Base-by-base conservation (phyloP, 2,888 invertebrate species). In the Synanthedon myopaeformis region DNA sequence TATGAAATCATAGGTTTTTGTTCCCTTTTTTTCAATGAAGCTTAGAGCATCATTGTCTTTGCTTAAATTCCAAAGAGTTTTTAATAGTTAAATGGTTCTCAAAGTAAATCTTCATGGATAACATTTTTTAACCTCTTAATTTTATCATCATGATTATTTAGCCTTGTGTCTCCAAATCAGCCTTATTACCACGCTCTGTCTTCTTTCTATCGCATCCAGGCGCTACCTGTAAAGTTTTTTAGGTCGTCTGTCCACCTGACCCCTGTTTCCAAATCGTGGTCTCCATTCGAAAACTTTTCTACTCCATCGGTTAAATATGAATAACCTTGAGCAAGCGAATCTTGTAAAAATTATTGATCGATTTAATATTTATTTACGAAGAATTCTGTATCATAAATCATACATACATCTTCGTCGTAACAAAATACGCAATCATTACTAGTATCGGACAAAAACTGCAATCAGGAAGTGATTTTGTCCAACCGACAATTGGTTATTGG, bases 381-480 rank as follows among this genome's bases (percentile, higher is more conserved):
- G 45, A 45, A 45, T 45, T 13, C n/a, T 10, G 8, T 35, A 35
- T 10, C 35, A 35, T 35, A 35, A 35, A 35, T 35, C 35, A 10
- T 35, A 35, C 28, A 35, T 8, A 35, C 10, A 10, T 35, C 10
- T 35, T 35, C 35, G 35, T 35, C 35, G 2, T 35, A 35, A 35
- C 35, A 35, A 35, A 35, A 10, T 35, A 35, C 60, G 63, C 65
- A 55, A 62, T 62, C 55, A 60, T 59, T 60, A 57, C 59, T 35
- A 35, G 35, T 35, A 60, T 17, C 52, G 42, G 58, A 57, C 64
- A 74, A 72, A 70, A 73, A 67, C 57, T 57, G 13, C 55, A 57
- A 65, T 59, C 67, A 71, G 75, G 73, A 74, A 74, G 66, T 66
- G 54, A 64, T 65, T 64, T 61, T 59, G 65, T 67, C 63, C 58